Base-by-base conservation (phyloP, 2,113 vertebrate genomes). In the Thalassoma bifasciatum region DNA sequence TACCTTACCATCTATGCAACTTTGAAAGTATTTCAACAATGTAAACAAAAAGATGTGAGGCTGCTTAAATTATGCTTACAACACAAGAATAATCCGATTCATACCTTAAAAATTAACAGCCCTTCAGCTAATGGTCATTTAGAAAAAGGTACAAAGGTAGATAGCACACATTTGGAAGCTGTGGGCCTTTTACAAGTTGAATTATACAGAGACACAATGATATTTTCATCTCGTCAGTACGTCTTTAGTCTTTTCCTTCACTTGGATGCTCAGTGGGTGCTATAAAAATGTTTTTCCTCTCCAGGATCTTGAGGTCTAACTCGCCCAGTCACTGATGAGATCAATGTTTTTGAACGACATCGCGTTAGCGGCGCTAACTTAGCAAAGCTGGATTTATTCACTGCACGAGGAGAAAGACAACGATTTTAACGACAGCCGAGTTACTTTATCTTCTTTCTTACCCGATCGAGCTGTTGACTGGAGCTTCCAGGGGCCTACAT, bases 281-380 rank as follows among this genome's bases (percentile, higher is more conserved):
- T 53, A 22, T 13, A 49, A 2, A 19, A 6, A 10, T 0, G 8
- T 14, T 23, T 24, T 11, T 11, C 1, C 36, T 53, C 26, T 6
- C 23, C 2, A 2, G 14, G 10, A 6, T 66, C 12, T 17, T 17
- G 24, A 26, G 34, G 36, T 65, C 0, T 14, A 37, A 6, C 14
- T 23, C 4, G 14, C 6, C 13, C 59, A 61, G 63, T 73, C 63
- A 66, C 37, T 24, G 8, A 38, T 19, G 38, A 17, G 17, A 61
- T 75, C 17, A 34, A 64, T 64, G 68, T 62, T 21, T 38, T 30
- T 44, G 19, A 46, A 13, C 38, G 37, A 65, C 63, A 26, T 42
- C 50, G 49, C 58, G 51, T 64, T 82, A 91, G 81, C 72, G 36
- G 4, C 42, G 82, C 78, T 76, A 60, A 34, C 50, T 60, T 70